Evolutionary conservation across 2,113 vertebrate genomes (phyloP), one percentile per base, ranked within the genome.

Genomic region (Spheniscus mendiculus): DNA sequence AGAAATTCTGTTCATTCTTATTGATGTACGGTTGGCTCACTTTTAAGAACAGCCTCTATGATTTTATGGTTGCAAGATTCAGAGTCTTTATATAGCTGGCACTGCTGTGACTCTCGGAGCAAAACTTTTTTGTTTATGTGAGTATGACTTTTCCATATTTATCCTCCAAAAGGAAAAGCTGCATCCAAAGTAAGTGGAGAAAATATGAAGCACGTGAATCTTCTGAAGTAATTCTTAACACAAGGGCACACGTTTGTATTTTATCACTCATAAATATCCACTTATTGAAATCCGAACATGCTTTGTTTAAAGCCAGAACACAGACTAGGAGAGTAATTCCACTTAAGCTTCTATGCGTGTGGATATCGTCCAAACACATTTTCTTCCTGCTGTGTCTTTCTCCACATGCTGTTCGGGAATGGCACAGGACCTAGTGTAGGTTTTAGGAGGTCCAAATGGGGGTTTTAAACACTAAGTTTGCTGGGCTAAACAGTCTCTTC

Each of bases 331-430:
- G 89, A 72, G 16, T 73, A 81, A 82, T 96, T 98, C 90, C 61
- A 47, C 84, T 95, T 93, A 59, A 36, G 77, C 50, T 94, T 65
- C 95, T 87, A 14, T 84, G 34, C 16, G 4, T 27, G 78, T 87
- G 76, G 47, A 89, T 55, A 44, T 83, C 83, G 83, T 96, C 94
- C 95, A 97, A 97, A 96, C 96, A 96, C 83, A 69, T 95, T 74
- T 95, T 87, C 92, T 95, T 97, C 94, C 92, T 92, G 95, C 96
- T 96, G 91, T 80, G 93, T 83, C 90, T 66, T 50, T 12, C 40
- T 92, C 27, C 5, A 36, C 83, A 12, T 13, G 42, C 72, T 91
- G 74, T 70, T 89, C 38, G 52, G 84, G 69, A 88, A 74, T 71
- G 67, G 87, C 86, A 18, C 59, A 63, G 88, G 90, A 93, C 84